Evolutionary conservation across 2,113 vertebrate species (phyloP).

Genomic region (Psettodes erumei): DNA sequence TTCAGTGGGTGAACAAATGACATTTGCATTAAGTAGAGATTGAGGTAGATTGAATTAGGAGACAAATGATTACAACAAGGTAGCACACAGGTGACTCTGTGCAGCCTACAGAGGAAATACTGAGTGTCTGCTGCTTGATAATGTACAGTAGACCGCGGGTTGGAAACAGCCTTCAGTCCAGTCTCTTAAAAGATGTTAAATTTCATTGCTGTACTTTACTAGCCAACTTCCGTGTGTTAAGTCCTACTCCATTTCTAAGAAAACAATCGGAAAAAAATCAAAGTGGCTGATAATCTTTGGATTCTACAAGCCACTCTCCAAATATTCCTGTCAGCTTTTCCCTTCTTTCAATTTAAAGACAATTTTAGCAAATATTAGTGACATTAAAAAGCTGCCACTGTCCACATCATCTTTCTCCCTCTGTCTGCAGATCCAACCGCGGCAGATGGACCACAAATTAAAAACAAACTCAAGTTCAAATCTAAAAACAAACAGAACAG

Average conservation of each 20-base stretch:
- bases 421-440: conserved; percentile 4
- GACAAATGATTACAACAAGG: conserved; percentile 36
- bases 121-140: conserved; percentile 15
- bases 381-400: conserved; percentile 28
- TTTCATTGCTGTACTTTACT: background rate
- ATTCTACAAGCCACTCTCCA: conserved; percentile 14
- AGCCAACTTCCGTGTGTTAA: background rate
- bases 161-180: conserved; percentile 22
- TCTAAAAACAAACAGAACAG: no score
- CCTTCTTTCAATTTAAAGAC: conserved; percentile 12
- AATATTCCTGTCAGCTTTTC: background rate
- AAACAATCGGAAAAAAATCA: background rate
- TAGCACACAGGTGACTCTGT: conserved; percentile 9
- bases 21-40: conserved; percentile 60
- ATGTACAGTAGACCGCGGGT: conserved; percentile 2
- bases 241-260: background rate
- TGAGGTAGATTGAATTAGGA: conserved; percentile 81
- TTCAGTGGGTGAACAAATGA: conserved; percentile 36
- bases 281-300: conserved; percentile 15
- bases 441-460: background rate
- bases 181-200: background rate
- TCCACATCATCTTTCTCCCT: conserved; percentile 4
- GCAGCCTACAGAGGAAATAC: conserved; percentile 8
- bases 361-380: background rate
- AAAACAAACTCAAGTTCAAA: no score